phyloP scores from a whole-genome alignment of 2,888 invertebrate species.

The Salpingus planirostris region DNA sequence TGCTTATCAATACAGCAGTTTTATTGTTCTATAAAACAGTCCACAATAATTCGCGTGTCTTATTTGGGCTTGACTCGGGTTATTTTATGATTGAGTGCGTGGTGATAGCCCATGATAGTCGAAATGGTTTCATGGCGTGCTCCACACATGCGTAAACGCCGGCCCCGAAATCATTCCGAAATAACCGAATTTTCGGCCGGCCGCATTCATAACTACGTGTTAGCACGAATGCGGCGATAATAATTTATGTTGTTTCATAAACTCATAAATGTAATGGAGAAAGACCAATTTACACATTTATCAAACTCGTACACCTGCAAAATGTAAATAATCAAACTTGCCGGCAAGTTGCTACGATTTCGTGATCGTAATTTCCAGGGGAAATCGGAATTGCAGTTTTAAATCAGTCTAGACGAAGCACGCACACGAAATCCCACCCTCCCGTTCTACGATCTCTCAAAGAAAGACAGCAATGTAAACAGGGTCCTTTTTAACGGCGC shows the following conservation, averaged over 20 bases:
- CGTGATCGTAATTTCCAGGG: conserved; percentile 9
- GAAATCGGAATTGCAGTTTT: not conserved
- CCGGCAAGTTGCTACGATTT: conserved; percentile 4
- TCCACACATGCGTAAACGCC: conserved; percentile 20
- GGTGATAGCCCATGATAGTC: conserved; percentile 21
- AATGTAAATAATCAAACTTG: conserved; percentile 13
- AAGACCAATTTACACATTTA: conserved; percentile 17
- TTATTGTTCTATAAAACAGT: conserved; percentile 12
- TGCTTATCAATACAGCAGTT: conserved; percentile 11
- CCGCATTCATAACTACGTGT: conserved; percentile 14
- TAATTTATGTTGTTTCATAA: conserved; percentile 17
- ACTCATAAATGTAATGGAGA: conserved; percentile 15
- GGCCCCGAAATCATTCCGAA: conserved; percentile 12
- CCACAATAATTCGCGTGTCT: conserved; percentile 11
- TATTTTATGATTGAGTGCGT: conserved; percentile 19
- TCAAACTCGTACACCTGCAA: conserved; percentile 13
- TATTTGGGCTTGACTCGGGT: conserved; percentile 11
- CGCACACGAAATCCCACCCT: no score
- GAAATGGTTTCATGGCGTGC: conserved; percentile 18
- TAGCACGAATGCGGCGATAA: conserved; percentile 15
- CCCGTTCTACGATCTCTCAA: no score
- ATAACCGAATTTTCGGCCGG: conserved; percentile 14
- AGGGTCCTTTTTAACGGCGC: no score
- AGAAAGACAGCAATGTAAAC: no score
- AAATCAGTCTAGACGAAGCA: no score